Evolutionary conservation across 2,797 vertebrate genomes (phyloP).

Genomic region (Diplodus sargus): DNA sequence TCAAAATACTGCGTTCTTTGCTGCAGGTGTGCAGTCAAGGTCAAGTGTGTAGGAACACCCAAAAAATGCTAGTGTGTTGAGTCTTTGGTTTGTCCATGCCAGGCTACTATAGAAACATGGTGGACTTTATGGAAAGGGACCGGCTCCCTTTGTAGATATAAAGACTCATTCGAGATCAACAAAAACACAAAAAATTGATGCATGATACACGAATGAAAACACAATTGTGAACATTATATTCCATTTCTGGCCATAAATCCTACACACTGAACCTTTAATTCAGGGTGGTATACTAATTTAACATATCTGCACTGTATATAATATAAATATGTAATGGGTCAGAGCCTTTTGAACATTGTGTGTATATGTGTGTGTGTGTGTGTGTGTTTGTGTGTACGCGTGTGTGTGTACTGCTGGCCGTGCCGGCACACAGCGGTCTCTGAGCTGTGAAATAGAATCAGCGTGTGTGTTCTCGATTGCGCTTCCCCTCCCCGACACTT

Average conservation of each 20-base stretch:
- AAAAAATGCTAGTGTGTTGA: too few relatives aligned
- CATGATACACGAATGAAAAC: too few relatives aligned
- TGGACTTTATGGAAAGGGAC: too few relatives aligned
- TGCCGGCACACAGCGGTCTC: constrained; percentile 21
- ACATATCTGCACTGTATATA: background rate
- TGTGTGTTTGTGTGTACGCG: constrained; percentile 3
- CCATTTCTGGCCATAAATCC: too few relatives aligned
- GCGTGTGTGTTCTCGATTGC: constrained; percentile 7
- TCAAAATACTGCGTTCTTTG: background rate
- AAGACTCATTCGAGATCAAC: too few relatives aligned
- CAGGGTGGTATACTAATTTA: background rate
- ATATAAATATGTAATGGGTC: background rate
- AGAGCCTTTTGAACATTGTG: background rate
- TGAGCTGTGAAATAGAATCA: constrained; percentile 63
- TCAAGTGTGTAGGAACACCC: too few relatives aligned
- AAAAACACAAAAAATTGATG: too few relatives aligned
- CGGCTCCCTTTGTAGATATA: too few relatives aligned
- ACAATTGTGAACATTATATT: too few relatives aligned
- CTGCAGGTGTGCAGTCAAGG: background rate
- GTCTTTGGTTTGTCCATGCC: too few relatives aligned
- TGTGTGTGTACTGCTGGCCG: constrained; percentile 25
- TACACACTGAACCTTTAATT: too few relatives aligned
- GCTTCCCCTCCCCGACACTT: constrained; percentile 24
- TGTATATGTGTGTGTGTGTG: background rate
- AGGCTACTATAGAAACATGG: too few relatives aligned